Percentiles rank a stretch among this genome's conserved stretches.
Evolutionary conservation across 1,140 invertebrate genomes (phyloP).

Genomic region (Laupala kohalensis): DNA sequence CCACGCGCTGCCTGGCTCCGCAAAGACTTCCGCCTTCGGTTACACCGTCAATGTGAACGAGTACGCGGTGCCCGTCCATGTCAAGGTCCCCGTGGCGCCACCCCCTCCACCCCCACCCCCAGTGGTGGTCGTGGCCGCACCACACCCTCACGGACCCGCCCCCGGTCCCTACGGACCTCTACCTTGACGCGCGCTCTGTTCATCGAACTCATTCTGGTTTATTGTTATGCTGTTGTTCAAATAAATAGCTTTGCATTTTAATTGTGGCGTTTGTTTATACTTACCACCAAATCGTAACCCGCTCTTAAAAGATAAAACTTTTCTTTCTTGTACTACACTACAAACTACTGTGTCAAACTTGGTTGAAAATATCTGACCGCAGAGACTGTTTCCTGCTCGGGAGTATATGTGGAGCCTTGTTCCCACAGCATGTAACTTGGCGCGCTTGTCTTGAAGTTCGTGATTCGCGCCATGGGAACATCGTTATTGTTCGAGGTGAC

Average conservation of each 20-base stretch:
- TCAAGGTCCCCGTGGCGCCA: conserved; percentile 22
- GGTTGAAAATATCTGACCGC: too few species aligned
- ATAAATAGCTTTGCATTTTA: conserved; percentile 21
- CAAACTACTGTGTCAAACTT: background rate
- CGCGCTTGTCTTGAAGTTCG: too few species aligned
- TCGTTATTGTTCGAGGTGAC: too few species aligned
- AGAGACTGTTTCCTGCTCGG: too few species aligned
- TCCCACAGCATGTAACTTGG: too few species aligned
- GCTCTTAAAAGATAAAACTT: too few species aligned
- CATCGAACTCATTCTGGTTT: conserved; percentile 26
- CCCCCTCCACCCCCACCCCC: too few species aligned
- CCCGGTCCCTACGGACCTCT: conserved; percentile 9
- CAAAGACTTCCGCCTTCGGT: conserved; percentile 41
- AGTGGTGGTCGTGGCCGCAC: conserved; percentile 13
- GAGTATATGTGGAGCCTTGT: too few species aligned
- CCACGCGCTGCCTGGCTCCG: conserved; percentile 32
- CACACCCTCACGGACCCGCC: conserved; percentile 21
- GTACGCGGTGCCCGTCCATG: conserved; percentile 22
- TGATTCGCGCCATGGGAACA: too few species aligned
- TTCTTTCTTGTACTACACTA: background rate
- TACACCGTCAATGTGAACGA: conserved; percentile 25
- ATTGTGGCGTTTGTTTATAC: too few species aligned
- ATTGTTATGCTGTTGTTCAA: conserved; percentile 21
- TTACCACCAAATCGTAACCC: too few species aligned
- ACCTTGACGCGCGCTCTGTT: conserved; percentile 7